These are phyloP conservation scores for Caenorhabditis plicata DNA, from an alignment of 2,888 invertebrate species.

Conservation along the genomic window DNA sequence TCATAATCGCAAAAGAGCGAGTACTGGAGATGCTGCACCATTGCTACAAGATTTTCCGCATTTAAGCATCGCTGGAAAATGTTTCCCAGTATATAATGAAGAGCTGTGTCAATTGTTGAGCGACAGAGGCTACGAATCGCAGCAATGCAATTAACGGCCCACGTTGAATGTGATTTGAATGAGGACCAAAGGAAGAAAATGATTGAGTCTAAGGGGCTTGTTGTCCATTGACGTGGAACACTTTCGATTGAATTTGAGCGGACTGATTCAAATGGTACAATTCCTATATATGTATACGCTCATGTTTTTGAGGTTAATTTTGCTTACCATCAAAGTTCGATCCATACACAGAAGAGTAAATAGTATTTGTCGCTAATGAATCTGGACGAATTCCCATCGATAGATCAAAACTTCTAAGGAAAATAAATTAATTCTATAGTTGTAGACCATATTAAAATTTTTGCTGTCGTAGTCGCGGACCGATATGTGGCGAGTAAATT, in stretches of 20 bases:
- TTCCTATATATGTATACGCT: constrained; percentile 5
- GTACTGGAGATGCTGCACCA: constrained; percentile 41
- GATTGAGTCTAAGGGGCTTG: constrained; percentile 18
- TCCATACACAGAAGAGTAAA: constrained; percentile 38
- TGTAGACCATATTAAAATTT: too few relatives aligned
- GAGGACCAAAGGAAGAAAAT: constrained; percentile 18
- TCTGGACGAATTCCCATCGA: too few relatives aligned
- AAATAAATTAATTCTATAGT: too few relatives aligned
- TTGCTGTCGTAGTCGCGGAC: too few relatives aligned
- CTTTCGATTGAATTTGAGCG: neutral
- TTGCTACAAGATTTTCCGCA: constrained; percentile 21
- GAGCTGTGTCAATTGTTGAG: constrained; percentile 9
- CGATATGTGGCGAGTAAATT: too few relatives aligned
- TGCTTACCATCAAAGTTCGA: constrained; percentile 28
- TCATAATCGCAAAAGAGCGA: constrained; percentile 44
- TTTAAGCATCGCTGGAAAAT: constrained; percentile 14
- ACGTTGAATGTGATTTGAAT: constrained; percentile 5
- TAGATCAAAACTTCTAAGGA: too few relatives aligned
- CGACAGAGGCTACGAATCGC: constrained; percentile 14
- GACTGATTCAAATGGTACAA: constrained; percentile 3
- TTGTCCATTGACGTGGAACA: constrained; percentile 8
- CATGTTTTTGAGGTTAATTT: neutral
- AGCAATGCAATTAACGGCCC: constrained; percentile 8
- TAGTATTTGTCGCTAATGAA: constrained; percentile 17
- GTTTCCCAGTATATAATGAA: constrained; percentile 4